These are phyloP conservation scores for Tetragnatha montana DNA, from an alignment of 2,888 invertebrate genomes.

Conservation along the genomic window DNA sequence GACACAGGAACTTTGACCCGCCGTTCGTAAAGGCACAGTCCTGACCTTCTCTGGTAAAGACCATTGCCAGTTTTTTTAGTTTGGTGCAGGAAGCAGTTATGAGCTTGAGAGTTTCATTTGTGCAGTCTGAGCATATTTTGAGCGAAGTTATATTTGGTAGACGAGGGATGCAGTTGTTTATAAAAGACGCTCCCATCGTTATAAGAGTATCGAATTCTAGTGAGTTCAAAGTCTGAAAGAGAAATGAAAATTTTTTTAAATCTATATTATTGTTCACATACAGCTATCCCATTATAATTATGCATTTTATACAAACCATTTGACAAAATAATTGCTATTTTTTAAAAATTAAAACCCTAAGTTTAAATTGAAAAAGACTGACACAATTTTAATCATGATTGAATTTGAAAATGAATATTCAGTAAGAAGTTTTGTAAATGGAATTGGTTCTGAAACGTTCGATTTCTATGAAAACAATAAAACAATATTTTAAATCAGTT, in stretches of 20 bases:
- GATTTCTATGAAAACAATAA: no score
- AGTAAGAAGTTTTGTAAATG: no score
- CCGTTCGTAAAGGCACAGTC: not conserved
- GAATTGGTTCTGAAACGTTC: no score
- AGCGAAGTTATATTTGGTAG: not conserved
- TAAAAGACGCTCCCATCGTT: not conserved
- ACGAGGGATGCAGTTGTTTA: not conserved
- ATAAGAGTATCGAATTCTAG: not conserved
- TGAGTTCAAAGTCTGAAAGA: not conserved
- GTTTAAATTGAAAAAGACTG: no score
- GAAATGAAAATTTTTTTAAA: not conserved
- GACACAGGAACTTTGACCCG: not conserved
- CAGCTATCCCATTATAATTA: no score
- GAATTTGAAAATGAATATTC: no score
- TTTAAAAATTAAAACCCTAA: no score
- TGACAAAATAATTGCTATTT: no score
- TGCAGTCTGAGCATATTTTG: not conserved
- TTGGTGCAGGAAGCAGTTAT: not conserved
- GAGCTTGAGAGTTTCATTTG: not conserved
- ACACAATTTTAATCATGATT: no score
- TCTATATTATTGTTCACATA: no score
- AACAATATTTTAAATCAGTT: no score
- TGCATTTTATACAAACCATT: no score
- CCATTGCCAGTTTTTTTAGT: not conserved
- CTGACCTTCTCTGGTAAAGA: not conserved